Base-by-base conservation (phyloP, 1,140 invertebrate genomes). In the Anagrus nilaparvatae region DNA sequence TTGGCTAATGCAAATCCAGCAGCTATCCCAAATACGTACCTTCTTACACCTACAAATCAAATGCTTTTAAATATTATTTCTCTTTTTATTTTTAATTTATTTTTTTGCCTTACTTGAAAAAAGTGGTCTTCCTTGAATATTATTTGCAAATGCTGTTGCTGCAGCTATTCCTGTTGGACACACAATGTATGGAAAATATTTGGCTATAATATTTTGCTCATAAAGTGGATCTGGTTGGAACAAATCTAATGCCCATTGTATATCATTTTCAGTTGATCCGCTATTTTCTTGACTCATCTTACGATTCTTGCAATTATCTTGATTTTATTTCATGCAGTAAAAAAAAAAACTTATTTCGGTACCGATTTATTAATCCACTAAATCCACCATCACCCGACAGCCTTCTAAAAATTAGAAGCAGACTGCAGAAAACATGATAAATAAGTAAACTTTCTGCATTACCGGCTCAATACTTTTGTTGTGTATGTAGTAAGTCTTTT, bases 231-330 rank as follows among this genome's bases (percentile, higher is more conserved):
- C 40, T 10, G 40, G 40, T 17, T 28, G 1, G 1, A 47, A 20
- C 14, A 47, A 8, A 18, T 47, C 40, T 12, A 47, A 3, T 8
- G 45, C 45, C 45, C 45, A 47, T 12, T 43, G 12, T 20, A 40
- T 36, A 8, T 36, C 23, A 1, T 20, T 5, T 9, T 41, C 33
- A 9, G 17, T 30, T 9, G 38, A 39, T 9, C 23, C 4, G 24
- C n/a, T n/a, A n/a, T n/a, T n/a, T n/a, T n/a, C n/a, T n/a, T n/a
- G n/a, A n/a, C n/a, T n/a, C n/a, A n/a, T n/a, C n/a, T n/a, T n/a
- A n/a, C n/a, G n/a, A n/a, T n/a, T n/a, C n/a, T n/a, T n/a, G n/a
- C n/a, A n/a, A n/a, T n/a, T n/a, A n/a, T n/a, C n/a, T n/a, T n/a
- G n/a, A n/a, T n/a, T n/a, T n/a, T n/a, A n/a, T n/a, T n/a, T n/a